Percentiles rank a stretch among this genome's conserved stretches.
phyloP scores from a whole-genome alignment of 2,888 invertebrate species.

The Carabus problematicus region DNA sequence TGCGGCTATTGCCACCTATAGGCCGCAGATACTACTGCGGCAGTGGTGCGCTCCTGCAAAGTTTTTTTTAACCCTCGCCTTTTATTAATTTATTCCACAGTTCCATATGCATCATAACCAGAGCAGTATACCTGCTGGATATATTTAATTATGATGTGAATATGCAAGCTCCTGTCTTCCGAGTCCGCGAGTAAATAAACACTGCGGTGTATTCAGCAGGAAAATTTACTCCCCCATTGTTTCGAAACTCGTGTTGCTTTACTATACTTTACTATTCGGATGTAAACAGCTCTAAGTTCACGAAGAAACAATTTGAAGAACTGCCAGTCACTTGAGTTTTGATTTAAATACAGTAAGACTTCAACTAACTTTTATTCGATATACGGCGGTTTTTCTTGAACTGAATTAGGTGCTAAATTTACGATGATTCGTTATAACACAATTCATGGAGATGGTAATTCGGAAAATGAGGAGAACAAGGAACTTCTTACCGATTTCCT shows the following conservation, averaged over 20 bases:
- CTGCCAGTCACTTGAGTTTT: no score
- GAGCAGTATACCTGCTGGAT: conserved; percentile 16
- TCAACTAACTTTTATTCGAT: no score
- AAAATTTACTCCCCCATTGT: conserved; percentile 29
- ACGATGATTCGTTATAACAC: no score
- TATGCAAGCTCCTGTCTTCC: conserved; percentile 10
- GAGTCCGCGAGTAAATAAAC: conserved; percentile 10
- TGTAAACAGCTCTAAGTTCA: no score
- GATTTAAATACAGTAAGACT: no score
- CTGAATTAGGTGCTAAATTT: no score
- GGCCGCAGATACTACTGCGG: neutral
- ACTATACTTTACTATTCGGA: no score
- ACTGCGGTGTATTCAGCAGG: conserved; percentile 2
- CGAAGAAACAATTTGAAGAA: no score
- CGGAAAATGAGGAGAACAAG: no score
- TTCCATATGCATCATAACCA: conserved; percentile 3
- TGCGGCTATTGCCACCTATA: conserved; percentile 26
- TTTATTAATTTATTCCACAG: conserved; percentile 21
- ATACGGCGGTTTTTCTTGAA: no score
- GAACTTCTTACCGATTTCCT: no score
- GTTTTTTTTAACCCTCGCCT: conserved; percentile 10
- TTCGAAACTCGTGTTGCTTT: neutral
- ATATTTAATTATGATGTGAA: conserved; percentile 28
- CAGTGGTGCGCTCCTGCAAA: neutral
- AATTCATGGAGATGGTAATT: no score